Evolutionary conservation across 2,113 vertebrate genomes (phyloP), one percentile per base, ranked within the genome.

Genomic region (Chloropsis hardwickii): DNA sequence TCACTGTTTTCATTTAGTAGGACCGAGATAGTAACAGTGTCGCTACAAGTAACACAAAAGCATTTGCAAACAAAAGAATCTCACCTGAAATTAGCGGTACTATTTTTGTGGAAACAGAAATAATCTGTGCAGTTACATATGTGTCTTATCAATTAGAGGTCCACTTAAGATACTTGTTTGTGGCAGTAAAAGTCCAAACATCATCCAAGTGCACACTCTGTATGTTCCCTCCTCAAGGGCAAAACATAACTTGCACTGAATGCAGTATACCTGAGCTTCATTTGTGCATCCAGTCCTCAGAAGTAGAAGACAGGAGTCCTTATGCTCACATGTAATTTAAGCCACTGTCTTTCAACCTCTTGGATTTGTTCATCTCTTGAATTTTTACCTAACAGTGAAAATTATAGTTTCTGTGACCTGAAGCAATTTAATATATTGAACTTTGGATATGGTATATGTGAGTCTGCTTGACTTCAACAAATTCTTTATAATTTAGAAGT

Each of bases 11-110:
- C 27, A 58, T 72, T 72, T n/a, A 51, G 45, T 29, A 47, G 23
- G 37, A 79, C 19, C 0, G 0, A 56, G 48, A 53, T 6, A 78
- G 8, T 39, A 74, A 64, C 3, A 72, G 14, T 10, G 27, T 50
- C 53, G 80, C 47, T 18, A 66, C 5, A 77, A 95, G 42, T 5
- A 62, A 29, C 27, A 42, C 4, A 3, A 50, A 76, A 57, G 39
- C 12, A 80, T 51, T 88, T 76, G 37, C 37, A 67, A 78, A 47
- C 28, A 57, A 76, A 91, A 17, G n/a, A 67, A 61, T 7, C 3
- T 39, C 71, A 79, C 45, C 28, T 88, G 67, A 83, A 92, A 73
- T 50, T 12, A 79, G 10, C 6, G 56, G 48, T 56, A 22, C n/a
- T 60, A 1, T 56, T 83, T 45, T 51, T 45, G 13, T 31, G 21